A percentile compares a stretch with the other conserved stretches of the same genome.
Conservation (phyloP, 2,888 invertebrate genomes). For the Stictocephala bisonia region DNA sequence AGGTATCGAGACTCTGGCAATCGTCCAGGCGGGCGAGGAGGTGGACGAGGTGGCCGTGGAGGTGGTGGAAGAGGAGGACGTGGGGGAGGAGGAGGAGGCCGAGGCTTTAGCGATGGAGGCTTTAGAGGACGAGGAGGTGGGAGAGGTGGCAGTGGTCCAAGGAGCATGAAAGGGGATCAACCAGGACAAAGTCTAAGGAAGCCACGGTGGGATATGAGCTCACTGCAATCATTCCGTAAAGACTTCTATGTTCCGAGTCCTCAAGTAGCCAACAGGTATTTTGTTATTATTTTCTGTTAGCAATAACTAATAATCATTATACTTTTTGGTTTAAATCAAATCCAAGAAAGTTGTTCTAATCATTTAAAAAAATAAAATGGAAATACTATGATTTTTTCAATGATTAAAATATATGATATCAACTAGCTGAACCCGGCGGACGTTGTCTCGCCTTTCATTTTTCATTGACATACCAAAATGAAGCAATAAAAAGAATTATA, state of each 20-base stretch:
- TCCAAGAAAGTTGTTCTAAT: too few relatives aligned
- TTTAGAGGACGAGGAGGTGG: slow-evolving; percentile 27
- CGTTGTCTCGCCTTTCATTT: too few relatives aligned
- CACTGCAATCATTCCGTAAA: slow-evolving; percentile 89
- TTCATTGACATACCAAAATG: too few relatives aligned
- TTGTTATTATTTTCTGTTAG: background rate
- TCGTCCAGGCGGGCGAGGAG: slow-evolving; percentile 65
- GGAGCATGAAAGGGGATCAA: slow-evolving; percentile 54
- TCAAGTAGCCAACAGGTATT: slow-evolving; percentile 70
- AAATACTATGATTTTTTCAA: too few relatives aligned
- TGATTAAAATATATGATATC: too few relatives aligned
- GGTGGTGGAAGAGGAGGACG: slow-evolving; percentile 63
- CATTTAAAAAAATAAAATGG: too few relatives aligned
- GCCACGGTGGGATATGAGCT: slow-evolving; percentile 87
- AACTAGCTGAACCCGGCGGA: too few relatives aligned
- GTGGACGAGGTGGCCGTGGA: slow-evolving; percentile 57
- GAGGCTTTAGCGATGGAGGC: slow-evolving; percentile 65
- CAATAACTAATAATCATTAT: slow-evolving; percentile 8
- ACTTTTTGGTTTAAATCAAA: too few relatives aligned
- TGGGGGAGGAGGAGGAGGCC: slow-evolving; percentile 68
- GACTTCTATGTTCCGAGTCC: slow-evolving; percentile 92
- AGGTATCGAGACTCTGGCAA: too few relatives aligned
- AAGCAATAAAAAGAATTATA: too few relatives aligned
- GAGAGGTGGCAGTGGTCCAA: slow-evolving; percentile 28
- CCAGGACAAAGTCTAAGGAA: slow-evolving; percentile 72